Conservation (phyloP, 2,113 vertebrate species). For the Thermophis baileyi region DNA sequence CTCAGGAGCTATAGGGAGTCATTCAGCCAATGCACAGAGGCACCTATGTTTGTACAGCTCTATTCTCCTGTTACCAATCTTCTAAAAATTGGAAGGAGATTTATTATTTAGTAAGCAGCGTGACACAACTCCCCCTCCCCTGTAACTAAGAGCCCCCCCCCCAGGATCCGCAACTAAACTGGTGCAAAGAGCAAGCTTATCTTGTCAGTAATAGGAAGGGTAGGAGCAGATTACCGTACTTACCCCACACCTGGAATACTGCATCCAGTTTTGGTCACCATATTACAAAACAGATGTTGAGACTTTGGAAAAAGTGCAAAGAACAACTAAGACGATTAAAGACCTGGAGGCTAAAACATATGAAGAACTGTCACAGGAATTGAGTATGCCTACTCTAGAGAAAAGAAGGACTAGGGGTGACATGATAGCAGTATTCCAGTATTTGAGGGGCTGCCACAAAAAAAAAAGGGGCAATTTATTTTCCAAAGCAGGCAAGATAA, state of each 20-base stretch:
- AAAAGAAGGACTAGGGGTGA: neutral
- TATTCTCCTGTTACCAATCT: neutral
- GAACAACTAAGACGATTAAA: neutral
- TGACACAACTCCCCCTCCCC: neutral
- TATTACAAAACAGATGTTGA: neutral
- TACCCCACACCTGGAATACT: neutral
- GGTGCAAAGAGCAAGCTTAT: neutral
- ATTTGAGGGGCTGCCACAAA: neutral
- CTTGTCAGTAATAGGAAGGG: neutral
- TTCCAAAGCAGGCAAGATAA: neutral
- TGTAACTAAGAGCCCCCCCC: neutral
- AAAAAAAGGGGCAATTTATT: neutral
- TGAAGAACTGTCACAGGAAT: neutral
- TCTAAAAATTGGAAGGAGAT: neutral
- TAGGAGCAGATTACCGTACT: neutral
- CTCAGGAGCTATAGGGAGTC: neutral
- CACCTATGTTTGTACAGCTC: constrained; percentile 10
- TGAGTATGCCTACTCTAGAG: neutral
- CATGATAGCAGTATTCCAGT: neutral
- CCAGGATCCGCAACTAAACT: neutral
- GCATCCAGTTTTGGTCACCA: neutral
- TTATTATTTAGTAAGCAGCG: neutral
- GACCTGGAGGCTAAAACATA: neutral
- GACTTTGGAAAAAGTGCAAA: neutral
- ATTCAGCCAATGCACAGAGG: neutral